Base-by-base conservation (phyloP, 2,113 vertebrate species). In the Triplophysa rosa region DNA sequence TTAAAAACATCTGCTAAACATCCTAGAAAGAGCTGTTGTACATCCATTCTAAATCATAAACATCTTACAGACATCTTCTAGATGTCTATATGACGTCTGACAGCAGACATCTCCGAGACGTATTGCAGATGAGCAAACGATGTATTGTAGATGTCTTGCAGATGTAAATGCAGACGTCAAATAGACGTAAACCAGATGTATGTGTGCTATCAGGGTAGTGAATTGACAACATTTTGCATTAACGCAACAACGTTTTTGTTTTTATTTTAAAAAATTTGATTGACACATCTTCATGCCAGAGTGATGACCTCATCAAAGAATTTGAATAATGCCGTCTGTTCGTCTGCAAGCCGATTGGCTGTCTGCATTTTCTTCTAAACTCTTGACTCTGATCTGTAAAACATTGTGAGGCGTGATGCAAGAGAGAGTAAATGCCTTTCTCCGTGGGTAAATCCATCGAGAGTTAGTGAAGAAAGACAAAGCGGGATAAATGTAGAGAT, bases 391-490 rank as follows among this genome's bases (percentile, higher is more conserved):
- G 33, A 4, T 21, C 19, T 5, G 69, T 59, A 19, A 42, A 62
- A 54, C 23, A 61, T 1, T 24, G 21, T 23, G 12, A 23, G 12
- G 69, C 26, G 58, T 21, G 45, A 47, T 62, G 56, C 33, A 12
- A 24, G 71, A 74, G n/a, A 72, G 33, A 61, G n/a, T 40, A n/a
- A 72, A 56, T 8, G 54, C 59, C n/a, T 12, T 5, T 37, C 10
- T 29, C 17, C 52, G 14, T 37, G 1, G 23, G 37, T 61, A 29
- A 23, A 58, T 62, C 40, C 10, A 66, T 47, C 21, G 33, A 54
- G 42, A 81, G 66, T 47, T 56, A 82, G 58, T 49, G 70, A 59
- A 33, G 56, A 75, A 63, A 79, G 80, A 79, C 77, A 19, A 58
- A 58, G 2, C 8, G 19, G n/a, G 17, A n/a, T 19, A 9, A n/a